A percentile compares a stretch with the other conserved stretches of the same genome.
Conservation (phyloP, 2,888 invertebrate species). For the Agelastica alni region DNA sequence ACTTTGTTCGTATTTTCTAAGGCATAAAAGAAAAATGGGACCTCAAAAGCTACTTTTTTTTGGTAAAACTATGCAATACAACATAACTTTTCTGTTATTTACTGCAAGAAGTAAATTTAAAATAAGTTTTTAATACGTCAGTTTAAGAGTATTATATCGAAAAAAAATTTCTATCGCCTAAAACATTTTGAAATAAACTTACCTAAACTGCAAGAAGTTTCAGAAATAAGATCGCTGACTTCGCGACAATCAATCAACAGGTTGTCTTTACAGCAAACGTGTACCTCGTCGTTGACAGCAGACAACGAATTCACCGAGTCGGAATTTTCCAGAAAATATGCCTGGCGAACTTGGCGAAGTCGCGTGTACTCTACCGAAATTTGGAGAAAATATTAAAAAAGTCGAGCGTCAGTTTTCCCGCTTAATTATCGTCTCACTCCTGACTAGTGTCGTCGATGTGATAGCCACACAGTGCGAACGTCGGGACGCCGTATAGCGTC, state of each 20-base stretch:
- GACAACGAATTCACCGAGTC: background rate
- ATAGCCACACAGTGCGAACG: conserved; percentile 9
- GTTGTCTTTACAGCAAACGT: background rate
- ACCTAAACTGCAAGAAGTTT: background rate
- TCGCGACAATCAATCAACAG: background rate
- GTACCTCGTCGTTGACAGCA: background rate
- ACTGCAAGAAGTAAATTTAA: too few species aligned
- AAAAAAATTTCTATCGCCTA: too few species aligned
- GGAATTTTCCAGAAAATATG: background rate
- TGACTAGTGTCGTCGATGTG: conserved; percentile 13
- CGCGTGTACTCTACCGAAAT: background rate
- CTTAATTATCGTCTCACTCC: background rate
- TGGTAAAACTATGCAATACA: too few species aligned
- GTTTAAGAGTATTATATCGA: too few species aligned
- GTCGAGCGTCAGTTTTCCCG: conserved; percentile 1
- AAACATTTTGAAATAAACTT: background rate
- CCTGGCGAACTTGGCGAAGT: background rate
- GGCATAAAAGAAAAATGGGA: too few species aligned
- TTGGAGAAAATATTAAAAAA: background rate
- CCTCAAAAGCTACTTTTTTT: too few species aligned
- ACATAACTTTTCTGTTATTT: too few species aligned
- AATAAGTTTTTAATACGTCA: too few species aligned
- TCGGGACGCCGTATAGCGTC: conserved; percentile 6
- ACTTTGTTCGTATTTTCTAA: too few species aligned
- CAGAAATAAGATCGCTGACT: background rate